Percentiles rank a stretch among this genome's conserved stretches.
phyloP scores from a whole-genome alignment of 2,113 vertebrate species.

The Oophaga pumilio region DNA sequence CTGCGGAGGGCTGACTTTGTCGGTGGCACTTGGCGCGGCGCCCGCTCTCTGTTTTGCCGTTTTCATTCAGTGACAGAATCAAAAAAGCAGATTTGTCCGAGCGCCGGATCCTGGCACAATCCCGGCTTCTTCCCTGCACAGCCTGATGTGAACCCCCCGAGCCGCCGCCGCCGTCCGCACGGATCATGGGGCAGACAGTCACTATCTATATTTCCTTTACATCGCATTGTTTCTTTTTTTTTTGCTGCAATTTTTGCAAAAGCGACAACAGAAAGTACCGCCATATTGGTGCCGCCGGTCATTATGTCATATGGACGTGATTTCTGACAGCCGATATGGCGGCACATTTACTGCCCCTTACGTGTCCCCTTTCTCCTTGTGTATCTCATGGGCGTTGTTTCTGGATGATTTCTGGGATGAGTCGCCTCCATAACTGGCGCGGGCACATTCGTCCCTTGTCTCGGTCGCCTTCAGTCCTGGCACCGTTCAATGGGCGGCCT shows the following conservation, averaged over 20 bases:
- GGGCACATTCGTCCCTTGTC: conserved; percentile 8
- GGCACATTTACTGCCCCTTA: background rate
- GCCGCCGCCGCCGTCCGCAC: background rate
- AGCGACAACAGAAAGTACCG: too few relatives aligned
- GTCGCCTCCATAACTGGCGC: background rate
- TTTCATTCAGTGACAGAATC: background rate
- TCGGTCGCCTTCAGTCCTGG: background rate
- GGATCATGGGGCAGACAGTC: background rate
- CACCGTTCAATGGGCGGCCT: background rate
- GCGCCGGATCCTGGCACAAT: background rate
- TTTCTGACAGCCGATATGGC: background rate
- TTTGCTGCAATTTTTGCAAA: too few relatives aligned
- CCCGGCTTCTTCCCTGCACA: background rate
- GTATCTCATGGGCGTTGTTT: background rate
- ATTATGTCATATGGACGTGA: too few relatives aligned
- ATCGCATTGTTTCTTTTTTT: too few relatives aligned
- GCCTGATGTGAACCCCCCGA: background rate
- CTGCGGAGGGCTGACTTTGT: background rate
- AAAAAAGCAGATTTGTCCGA: conserved; percentile 16
- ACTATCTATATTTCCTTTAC: too few relatives aligned
- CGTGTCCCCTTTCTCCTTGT: background rate
- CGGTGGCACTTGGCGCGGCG: background rate
- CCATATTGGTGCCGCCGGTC: too few relatives aligned
- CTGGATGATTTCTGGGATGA: background rate
- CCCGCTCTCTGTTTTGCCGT: background rate